Evolutionary conservation across 2,797 vertebrate genomes (phyloP).

Genomic region (Chelonia mydas): DNA sequence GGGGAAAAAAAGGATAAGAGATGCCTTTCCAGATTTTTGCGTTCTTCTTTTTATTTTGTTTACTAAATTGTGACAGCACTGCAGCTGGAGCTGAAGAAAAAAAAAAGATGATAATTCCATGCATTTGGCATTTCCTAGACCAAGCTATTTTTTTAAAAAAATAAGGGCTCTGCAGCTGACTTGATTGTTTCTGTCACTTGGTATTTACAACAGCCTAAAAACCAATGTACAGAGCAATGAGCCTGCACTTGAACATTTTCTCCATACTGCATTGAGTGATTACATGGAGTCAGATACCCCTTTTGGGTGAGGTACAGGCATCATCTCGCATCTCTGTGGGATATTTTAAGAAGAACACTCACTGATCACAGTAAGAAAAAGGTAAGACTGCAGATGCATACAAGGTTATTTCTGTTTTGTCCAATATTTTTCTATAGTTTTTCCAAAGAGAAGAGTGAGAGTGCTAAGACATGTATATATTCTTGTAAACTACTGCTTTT

Average conservation of each 20-base stretch:
- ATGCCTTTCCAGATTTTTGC: constrained; percentile 15
- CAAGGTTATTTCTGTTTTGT: neutral
- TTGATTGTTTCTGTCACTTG: neutral
- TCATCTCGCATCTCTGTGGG: constrained; percentile 58
- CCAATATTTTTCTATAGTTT: neutral
- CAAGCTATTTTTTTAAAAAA: constrained; percentile 11
- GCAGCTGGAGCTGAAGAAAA: constrained; percentile 54
- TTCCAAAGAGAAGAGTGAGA: neutral
- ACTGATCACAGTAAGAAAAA: constrained; percentile 56
- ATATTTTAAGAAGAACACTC: constrained; percentile 58
- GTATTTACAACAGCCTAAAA: constrained; percentile 22
- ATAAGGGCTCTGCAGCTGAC: neutral
- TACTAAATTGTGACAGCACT: constrained; percentile 9
- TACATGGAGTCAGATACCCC: constrained; percentile 62
- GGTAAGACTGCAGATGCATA: constrained; percentile 30
- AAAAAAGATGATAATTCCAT: constrained; percentile 11
- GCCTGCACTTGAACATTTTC: constrained; percentile 69
- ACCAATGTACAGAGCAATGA: constrained; percentile 31
- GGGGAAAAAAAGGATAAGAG: neutral
- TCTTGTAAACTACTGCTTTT: neutral
- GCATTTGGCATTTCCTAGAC: neutral
- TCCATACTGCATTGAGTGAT: constrained; percentile 51
- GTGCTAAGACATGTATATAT: neutral
- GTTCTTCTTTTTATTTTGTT: constrained; percentile 25
- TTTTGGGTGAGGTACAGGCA: constrained; percentile 51